These are phyloP conservation scores for Myripristis murdjan DNA, from an alignment of 2,797 vertebrate genomes.

Conservation along the genomic window DNA sequence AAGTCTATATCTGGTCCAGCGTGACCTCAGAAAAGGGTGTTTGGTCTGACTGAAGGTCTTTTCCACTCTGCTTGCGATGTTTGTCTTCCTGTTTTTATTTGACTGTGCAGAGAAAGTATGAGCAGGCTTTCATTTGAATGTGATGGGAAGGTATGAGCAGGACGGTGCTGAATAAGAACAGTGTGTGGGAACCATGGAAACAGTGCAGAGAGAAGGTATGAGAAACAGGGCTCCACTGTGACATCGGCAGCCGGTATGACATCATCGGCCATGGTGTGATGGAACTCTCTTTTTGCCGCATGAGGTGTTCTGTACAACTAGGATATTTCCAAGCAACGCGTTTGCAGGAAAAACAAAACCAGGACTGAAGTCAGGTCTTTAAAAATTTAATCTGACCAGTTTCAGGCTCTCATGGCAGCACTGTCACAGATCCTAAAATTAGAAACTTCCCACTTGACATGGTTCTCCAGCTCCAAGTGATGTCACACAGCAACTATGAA, in stretches of 20 bases:
- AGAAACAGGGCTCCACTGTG: slow-evolving; percentile 61
- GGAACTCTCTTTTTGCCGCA: slow-evolving; percentile 43
- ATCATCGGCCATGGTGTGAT: slow-evolving; percentile 56
- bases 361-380: slow-evolving; percentile 18
- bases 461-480: slow-evolving; percentile 44
- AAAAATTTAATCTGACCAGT: slow-evolving; percentile 36
- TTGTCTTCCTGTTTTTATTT: slow-evolving; percentile 40
- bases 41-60: slow-evolving; percentile 11
- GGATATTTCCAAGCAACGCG: slow-evolving; percentile 46
- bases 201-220: not conserved
- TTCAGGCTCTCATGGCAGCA: slow-evolving; percentile 14
- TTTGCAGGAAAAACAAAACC: slow-evolving; percentile 24
- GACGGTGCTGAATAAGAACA: slow-evolving; percentile 40
- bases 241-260: slow-evolving; percentile 56
- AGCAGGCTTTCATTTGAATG: not conserved
- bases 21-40: slow-evolving; percentile 15
- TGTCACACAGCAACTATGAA: slow-evolving; percentile 67
- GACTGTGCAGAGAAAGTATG: not conserved
- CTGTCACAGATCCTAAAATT: slow-evolving; percentile 42
- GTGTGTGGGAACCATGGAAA: slow-evolving; percentile 61
- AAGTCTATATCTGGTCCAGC: slow-evolving; percentile 17
- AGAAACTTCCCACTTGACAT: slow-evolving; percentile 53
- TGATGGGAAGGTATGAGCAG: slow-evolving; percentile 42
- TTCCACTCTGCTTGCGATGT: slow-evolving; percentile 35
- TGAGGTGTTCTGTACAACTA: slow-evolving; percentile 44